Conservation (phyloP, 1,140 invertebrate species). For the Drosophila repleta region DNA sequence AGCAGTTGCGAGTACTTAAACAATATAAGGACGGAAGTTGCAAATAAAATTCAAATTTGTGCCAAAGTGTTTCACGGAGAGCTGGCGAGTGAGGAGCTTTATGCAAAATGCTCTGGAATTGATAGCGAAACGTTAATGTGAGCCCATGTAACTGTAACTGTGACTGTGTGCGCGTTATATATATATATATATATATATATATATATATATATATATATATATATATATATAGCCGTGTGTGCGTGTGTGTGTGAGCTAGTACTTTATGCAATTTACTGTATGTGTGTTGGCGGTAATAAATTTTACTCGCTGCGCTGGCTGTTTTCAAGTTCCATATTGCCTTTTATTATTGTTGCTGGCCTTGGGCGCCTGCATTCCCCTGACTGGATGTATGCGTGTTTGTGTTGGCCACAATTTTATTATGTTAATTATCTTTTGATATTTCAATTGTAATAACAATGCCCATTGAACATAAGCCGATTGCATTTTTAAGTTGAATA, state of each 20-base stretch:
- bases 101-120: conserved; percentile 48
- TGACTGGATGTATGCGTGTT: conserved; percentile 18
- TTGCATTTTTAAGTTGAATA: conserved; percentile 13
- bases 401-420: conserved; percentile 55
- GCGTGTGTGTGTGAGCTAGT: conserved; percentile 45
- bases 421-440: conserved; percentile 74
- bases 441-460: conserved; percentile 66
- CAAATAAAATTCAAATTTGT: conserved; percentile 82
- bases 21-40: conserved; percentile 76
- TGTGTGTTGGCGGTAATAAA: conserved; percentile 63
- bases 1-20: conserved; percentile 52
- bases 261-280: conserved; percentile 50
- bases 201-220: too few relatives aligned
- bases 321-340: conserved; percentile 65
- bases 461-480: conserved; percentile 5
- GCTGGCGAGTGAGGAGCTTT: conserved; percentile 33
- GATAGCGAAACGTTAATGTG: conserved; percentile 73
- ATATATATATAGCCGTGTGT: too few relatives aligned
- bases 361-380: conserved; percentile 28
- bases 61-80: conserved; percentile 71
- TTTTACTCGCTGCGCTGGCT: conserved; percentile 48
- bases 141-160: conserved; percentile 23
- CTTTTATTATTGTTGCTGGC: conserved; percentile 51
- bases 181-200: too few relatives aligned
- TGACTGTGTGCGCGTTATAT: neutral